Evolutionary conservation across 2,113 vertebrate species (phyloP), one percentile per base, ranked within the genome.

Genomic region (Coryphaenoides rupestris): DNA sequence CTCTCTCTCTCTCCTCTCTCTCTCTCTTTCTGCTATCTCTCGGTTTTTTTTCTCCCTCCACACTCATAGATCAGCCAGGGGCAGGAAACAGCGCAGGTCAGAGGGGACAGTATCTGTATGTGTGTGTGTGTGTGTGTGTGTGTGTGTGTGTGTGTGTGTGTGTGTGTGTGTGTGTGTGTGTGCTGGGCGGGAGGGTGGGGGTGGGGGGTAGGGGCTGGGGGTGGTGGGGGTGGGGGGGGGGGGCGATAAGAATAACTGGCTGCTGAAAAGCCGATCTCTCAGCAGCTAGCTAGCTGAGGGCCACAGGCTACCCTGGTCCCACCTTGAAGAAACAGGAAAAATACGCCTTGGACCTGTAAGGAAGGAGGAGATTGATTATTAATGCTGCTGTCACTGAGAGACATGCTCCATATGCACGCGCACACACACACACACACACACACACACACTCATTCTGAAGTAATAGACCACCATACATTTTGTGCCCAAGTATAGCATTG

Each of bases 1-100:
- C 64, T 62, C 78, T 74, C 72, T 66, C 58, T 26, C 24, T 26
- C 24, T 26, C 24, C 24, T 26, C 24, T 26, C 24, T 26, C 24
- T 26, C 24, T 26, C 24, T 26, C 24, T 26, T 6, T 26, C 24
- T 26, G n/a, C 24, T 26, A 3, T 26, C 24, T 26, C 24, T 26
- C 24, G 24, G n/a, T 26, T 26, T 26, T 26, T 26, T 26, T 6
- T 26, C 24, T 26, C 24, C 24, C 24, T 26, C 24, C 24, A 26
- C 75, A 70, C 79, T 87, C 85, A 87, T 87, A 89, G 86, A 89
- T 88, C 85, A 90, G 87, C 86, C 84, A 77, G 80, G 81, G 81
- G 80, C 84, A 88, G 86, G 79, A 89, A 86, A 84, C 63, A 68
- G 79, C 72, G 72, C 26, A 78, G 87, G 84, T 84, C 81, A 88